Evolutionary conservation across 2,797 vertebrate genomes (phyloP).

Genomic region (Pseudochirops cupreus): DNA sequence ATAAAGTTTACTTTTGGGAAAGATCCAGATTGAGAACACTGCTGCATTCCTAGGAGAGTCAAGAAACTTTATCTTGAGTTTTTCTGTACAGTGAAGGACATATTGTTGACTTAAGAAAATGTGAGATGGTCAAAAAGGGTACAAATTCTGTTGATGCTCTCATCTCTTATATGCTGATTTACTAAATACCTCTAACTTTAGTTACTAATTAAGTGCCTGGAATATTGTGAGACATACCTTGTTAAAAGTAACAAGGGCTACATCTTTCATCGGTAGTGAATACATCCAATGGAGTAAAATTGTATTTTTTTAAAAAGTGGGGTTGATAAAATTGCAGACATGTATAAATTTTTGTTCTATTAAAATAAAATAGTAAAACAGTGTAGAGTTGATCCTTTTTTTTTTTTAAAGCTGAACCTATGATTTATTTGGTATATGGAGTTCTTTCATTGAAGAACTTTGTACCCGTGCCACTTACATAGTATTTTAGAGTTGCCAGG

Average conservation of each 20-base stretch:
- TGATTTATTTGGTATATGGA: not conserved
- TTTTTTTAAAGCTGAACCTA: not conserved
- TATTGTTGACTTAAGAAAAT: not conserved
- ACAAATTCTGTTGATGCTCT: not conserved
- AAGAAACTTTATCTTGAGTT: not conserved
- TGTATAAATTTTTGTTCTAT: not conserved
- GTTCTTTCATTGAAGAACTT: not conserved
- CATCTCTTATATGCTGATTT: not conserved
- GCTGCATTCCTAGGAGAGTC: not conserved
- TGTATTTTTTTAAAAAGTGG: not conserved
- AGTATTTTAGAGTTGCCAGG: not conserved
- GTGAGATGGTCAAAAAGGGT: not conserved
- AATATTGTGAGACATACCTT: not conserved
- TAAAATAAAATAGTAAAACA: not conserved
- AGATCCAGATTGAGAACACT: not conserved
- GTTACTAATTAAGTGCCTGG: not conserved
- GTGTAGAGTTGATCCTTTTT: not conserved
- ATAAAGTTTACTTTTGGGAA: not conserved
- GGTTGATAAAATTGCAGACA: not conserved
- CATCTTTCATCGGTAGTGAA: not conserved
- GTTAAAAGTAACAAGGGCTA: not conserved
- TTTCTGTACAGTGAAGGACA: not conserved
- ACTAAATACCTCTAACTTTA: not conserved
- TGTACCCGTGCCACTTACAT: not conserved
- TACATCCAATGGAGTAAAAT: not conserved